Conservation (phyloP, 2,113 vertebrate genomes). For the Apodemus sylvaticus region DNA sequence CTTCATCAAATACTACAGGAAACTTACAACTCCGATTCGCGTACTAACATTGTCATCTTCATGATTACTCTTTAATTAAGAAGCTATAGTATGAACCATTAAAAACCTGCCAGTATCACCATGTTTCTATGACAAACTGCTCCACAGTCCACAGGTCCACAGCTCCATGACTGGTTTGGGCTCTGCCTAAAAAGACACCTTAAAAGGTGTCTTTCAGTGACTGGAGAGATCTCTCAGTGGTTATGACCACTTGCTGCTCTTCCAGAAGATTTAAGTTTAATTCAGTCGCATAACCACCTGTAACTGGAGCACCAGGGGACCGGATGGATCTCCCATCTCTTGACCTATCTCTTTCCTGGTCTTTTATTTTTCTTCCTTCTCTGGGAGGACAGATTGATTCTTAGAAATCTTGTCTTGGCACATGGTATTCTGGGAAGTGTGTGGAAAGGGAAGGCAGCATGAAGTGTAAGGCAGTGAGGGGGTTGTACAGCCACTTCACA, state of each 20-base stretch:
- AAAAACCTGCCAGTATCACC: neutral
- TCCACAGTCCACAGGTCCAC: neutral
- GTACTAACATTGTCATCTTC: neutral
- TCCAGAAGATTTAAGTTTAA: neutral
- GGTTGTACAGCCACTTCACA: neutral
- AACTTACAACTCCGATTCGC: neutral
- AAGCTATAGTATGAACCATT: neutral
- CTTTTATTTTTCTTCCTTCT: neutral
- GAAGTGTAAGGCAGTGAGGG: neutral
- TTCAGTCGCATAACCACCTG: neutral
- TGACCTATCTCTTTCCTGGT: neutral
- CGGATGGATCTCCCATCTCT: neutral
- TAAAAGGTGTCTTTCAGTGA: neutral
- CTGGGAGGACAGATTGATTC: neutral
- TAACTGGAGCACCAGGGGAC: neutral
- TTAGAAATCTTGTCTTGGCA: neutral
- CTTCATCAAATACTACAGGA: neutral
- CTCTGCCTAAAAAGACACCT: neutral
- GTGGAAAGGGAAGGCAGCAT: neutral
- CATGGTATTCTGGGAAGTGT: neutral
- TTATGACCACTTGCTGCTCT: neutral
- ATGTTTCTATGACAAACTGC: neutral
- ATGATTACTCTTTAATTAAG: neutral
- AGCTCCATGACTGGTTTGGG: neutral
- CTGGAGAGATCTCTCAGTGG: neutral